These are phyloP conservation scores for Somateria mollissima DNA, from an alignment of 2,797 vertebrate species.

Conservation along the genomic window DNA sequence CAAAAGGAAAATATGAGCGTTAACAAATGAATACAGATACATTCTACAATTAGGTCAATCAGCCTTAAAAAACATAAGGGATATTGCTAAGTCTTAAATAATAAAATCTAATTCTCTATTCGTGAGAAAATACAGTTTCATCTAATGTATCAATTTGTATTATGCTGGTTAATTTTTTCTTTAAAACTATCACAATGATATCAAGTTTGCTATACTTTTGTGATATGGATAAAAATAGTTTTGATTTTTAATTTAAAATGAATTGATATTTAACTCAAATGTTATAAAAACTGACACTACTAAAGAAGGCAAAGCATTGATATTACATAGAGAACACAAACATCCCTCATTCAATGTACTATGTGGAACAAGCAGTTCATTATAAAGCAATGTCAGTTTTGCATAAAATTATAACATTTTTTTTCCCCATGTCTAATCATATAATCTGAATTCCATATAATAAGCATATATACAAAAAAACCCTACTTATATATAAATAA, in stretches of 20 bases:
- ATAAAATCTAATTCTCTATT: background rate
- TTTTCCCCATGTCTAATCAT: background rate
- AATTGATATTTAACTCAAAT: background rate
- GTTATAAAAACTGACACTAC: background rate
- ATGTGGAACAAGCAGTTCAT: background rate
- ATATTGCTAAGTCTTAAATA: background rate
- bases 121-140: background rate
- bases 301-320: background rate
- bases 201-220: background rate
- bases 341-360: background rate
- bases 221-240: background rate
- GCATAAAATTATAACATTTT: background rate
- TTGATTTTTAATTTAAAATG: background rate
- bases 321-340: background rate
- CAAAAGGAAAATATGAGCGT: background rate
- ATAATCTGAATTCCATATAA: background rate
- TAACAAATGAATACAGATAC: background rate
- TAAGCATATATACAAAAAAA: background rate
- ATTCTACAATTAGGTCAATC: background rate
- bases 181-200: background rate
- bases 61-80: background rate
- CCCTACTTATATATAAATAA: background rate
- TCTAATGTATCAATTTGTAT: background rate
- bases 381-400: background rate
- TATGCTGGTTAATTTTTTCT: background rate